Conservation (phyloP, 2,797 vertebrate species). For the Melanogrammus aeglefinus region DNA sequence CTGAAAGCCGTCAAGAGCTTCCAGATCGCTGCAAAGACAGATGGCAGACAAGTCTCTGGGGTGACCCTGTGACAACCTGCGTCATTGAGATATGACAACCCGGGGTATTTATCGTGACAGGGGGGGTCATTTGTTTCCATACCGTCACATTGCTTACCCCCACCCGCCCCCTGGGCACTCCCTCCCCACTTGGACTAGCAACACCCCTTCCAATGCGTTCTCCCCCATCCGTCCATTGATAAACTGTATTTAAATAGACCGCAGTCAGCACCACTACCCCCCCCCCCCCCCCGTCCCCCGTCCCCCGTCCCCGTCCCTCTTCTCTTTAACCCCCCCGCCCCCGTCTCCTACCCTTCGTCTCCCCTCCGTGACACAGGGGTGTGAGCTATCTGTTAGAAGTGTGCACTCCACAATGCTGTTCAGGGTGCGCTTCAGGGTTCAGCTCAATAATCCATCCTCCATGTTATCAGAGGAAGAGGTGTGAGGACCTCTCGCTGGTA, state of each 20-base stretch:
- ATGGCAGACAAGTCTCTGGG: conserved; percentile 44
- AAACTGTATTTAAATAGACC: background rate
- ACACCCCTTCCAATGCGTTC: background rate
- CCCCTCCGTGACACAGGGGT: conserved; percentile 31
- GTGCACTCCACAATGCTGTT: conserved; percentile 7
- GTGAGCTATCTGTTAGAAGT: conserved; percentile 39
- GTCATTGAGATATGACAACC: conserved; percentile 31
- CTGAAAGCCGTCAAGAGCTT: too few relatives aligned
- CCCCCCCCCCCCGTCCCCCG: conserved; percentile 4
- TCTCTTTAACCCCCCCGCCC: conserved; percentile 27
- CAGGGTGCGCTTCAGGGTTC: conserved; percentile 4
- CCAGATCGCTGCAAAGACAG: conserved; percentile 11
- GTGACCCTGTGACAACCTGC: conserved; percentile 46
- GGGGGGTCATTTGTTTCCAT: conserved; percentile 33
- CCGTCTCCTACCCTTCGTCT: conserved; percentile 9
- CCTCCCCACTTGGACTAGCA: too few relatives aligned
- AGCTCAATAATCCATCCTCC: conserved; percentile 46
- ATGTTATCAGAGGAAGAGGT: conserved; percentile 35
- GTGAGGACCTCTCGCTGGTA: conserved; percentile 3
- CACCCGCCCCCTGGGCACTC: too few relatives aligned
- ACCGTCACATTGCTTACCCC: too few relatives aligned
- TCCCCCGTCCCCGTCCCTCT: conserved; percentile 17
- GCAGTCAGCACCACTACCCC: conserved; percentile 24
- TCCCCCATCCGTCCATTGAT: conserved; percentile 6
- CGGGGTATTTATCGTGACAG: conserved; percentile 52